phyloP scores from a whole-genome alignment of 2,113 vertebrate species.

The Laticauda laticaudata region DNA sequence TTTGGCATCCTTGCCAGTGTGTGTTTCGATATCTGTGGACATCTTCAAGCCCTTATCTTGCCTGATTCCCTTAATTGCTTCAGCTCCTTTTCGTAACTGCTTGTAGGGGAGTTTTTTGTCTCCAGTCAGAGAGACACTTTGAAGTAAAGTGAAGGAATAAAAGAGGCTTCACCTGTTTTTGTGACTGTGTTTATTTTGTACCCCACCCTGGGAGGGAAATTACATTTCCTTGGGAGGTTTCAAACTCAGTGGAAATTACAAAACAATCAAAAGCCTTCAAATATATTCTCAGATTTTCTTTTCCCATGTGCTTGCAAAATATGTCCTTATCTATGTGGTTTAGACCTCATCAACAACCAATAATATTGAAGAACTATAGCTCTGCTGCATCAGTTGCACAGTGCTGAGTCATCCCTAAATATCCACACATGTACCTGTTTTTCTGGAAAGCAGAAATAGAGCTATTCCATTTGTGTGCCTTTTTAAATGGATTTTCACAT shows the following conservation, averaged over 20 bases:
- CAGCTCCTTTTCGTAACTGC: no score
- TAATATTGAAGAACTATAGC: not conserved
- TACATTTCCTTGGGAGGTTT: not conserved
- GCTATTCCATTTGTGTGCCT: not conserved
- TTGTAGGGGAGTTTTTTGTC: no score
- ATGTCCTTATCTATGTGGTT: no score
- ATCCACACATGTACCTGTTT: not conserved
- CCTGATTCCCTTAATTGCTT: no score
- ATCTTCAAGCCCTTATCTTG: no score
- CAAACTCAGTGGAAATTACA: not conserved
- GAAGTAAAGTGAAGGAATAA: no score
- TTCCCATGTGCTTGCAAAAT: not conserved
- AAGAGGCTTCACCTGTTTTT: no score
- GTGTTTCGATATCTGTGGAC: no score
- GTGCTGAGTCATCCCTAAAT: not conserved
- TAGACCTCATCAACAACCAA: not conserved
- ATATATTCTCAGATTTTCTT: not conserved
- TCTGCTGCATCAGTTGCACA: not conserved
- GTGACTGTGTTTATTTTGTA: no score
- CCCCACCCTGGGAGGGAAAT: no score
- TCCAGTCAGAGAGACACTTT: no score
- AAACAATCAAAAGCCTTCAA: not conserved
- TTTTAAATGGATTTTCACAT: not conserved
- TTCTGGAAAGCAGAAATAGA: not conserved
- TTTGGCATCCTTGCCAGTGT: no score